Evolutionary conservation across 2,113 vertebrate species (phyloP).

Genomic region (Tragelaphus imberbis): DNA sequence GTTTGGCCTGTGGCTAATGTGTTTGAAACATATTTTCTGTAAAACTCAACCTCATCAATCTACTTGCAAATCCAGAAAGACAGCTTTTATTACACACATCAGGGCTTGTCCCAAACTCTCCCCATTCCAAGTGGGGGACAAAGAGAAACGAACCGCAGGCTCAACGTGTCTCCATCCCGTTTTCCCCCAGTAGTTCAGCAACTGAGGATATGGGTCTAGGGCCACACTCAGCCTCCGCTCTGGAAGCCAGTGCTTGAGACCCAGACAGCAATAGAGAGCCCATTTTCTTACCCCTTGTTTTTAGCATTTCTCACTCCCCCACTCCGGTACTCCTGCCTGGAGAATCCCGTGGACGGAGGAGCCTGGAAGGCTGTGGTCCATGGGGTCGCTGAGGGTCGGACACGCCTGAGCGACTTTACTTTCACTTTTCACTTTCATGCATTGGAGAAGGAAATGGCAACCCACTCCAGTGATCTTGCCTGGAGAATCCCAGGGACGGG

Average conservation of each 20-base stretch:
- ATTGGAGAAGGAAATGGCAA: too few relatives aligned
- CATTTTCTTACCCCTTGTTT: neutral
- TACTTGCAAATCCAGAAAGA: conserved; percentile 71
- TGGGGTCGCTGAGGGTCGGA: too few relatives aligned
- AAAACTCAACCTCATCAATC: conserved; percentile 67
- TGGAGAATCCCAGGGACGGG: too few relatives aligned
- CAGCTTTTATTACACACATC: conserved; percentile 59
- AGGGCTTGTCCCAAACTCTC: conserved; percentile 61
- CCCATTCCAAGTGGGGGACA: conserved; percentile 1
- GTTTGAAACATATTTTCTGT: conserved; percentile 69
- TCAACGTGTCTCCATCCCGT: neutral
- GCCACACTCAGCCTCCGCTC: neutral
- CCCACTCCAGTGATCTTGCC: too few relatives aligned
- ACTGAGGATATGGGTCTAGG: neutral
- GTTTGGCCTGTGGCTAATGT: conserved; percentile 68
- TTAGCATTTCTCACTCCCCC: neutral
- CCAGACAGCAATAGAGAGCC: neutral
- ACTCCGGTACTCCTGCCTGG: too few relatives aligned
- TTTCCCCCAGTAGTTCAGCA: neutral
- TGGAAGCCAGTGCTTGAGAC: neutral
- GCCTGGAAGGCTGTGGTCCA: too few relatives aligned
- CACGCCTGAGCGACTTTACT: too few relatives aligned
- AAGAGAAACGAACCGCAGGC: neutral
- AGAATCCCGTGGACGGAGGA: too few relatives aligned
- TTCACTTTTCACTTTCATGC: too few relatives aligned